A percentile compares a stretch with the other conserved stretches of the same genome.
Evolutionary conservation across 1,140 invertebrate species (phyloP).

Genomic region (Temnothorax nylanderi): DNA sequence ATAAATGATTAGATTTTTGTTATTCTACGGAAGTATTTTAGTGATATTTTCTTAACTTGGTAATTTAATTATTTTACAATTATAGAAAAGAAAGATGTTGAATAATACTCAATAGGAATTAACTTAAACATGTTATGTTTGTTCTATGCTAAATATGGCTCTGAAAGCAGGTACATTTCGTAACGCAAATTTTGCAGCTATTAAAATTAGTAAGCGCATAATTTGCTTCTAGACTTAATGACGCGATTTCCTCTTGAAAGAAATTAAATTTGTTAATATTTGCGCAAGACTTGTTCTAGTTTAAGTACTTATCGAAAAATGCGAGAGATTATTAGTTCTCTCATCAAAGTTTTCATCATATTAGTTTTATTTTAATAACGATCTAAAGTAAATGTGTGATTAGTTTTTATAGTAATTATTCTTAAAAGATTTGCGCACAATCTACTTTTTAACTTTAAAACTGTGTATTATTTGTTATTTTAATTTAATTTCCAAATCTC

Average conservation of each 20-base stretch:
- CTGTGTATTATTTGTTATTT: not conserved
- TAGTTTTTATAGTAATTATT: not conserved
- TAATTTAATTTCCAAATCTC: not conserved
- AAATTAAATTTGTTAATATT: conserved; percentile 8
- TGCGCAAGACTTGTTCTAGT: not conserved
- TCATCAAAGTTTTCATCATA: not conserved
- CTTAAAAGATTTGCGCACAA: not conserved
- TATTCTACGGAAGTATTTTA: not conserved
- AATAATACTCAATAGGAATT: not conserved
- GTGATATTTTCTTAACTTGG: not conserved
- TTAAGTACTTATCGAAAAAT: not conserved
- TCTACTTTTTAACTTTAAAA: not conserved
- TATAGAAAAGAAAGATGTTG: not conserved
- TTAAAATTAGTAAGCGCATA: not conserved
- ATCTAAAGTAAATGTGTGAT: not conserved
- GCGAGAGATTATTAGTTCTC: not conserved
- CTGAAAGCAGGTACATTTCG: not conserved
- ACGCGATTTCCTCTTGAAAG: conserved; percentile 3
- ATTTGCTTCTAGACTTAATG: not conserved
- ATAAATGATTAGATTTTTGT: not conserved
- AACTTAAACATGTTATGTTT: not conserved
- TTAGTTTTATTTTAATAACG: conserved; percentile 9
- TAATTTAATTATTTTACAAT: not conserved
- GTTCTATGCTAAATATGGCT: not conserved
- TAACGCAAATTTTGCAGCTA: conserved; percentile 8